A percentile compares a stretch with the other conserved stretches of the same genome.
phyloP scores from a whole-genome alignment of 2,888 invertebrate genomes.

The Calameuta filiformis region DNA sequence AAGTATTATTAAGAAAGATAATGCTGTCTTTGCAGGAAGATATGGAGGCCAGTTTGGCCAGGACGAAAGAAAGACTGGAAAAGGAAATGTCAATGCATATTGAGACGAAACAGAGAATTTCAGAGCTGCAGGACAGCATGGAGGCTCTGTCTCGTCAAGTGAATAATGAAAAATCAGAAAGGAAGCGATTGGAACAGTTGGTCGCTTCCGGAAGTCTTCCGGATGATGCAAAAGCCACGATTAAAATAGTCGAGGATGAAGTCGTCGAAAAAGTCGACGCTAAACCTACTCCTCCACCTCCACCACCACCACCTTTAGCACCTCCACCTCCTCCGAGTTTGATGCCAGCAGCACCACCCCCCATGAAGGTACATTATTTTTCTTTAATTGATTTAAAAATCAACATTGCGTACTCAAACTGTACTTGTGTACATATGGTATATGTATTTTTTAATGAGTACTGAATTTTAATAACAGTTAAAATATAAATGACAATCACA shows the following conservation, averaged over 20 bases:
- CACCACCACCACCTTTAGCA: slow-evolving; percentile 69
- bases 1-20: slow-evolving; percentile 6
- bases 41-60: slow-evolving; percentile 81
- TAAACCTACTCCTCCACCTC: slow-evolving; percentile 69
- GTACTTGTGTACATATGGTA: background rate
- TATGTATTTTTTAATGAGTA: too few relatives aligned
- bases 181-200: slow-evolving; percentile 84
- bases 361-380: slow-evolving; percentile 57
- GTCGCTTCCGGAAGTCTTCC: slow-evolving; percentile 92
- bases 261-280: slow-evolving; percentile 57
- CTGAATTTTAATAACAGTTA: background rate
- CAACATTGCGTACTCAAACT: slow-evolving; percentile 36
- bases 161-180: slow-evolving; percentile 82
- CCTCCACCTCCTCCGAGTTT: slow-evolving; percentile 74
- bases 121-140: slow-evolving; percentile 72
- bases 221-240: slow-evolving; percentile 86
- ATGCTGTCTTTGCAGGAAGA: slow-evolving; percentile 73
- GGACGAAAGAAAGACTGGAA: slow-evolving; percentile 89
- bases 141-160: slow-evolving; percentile 70
- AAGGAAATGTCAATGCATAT: slow-evolving; percentile 89
- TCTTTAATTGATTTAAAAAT: slow-evolving; percentile 36
- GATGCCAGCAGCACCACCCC: slow-evolving; percentile 72
- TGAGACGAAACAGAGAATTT: slow-evolving; percentile 83
- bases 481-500: background rate
- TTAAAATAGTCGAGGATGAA: slow-evolving; percentile 63